Conservation (phyloP, 92 coral and sea anemone species). For the Heteractis magnifica region DNA sequence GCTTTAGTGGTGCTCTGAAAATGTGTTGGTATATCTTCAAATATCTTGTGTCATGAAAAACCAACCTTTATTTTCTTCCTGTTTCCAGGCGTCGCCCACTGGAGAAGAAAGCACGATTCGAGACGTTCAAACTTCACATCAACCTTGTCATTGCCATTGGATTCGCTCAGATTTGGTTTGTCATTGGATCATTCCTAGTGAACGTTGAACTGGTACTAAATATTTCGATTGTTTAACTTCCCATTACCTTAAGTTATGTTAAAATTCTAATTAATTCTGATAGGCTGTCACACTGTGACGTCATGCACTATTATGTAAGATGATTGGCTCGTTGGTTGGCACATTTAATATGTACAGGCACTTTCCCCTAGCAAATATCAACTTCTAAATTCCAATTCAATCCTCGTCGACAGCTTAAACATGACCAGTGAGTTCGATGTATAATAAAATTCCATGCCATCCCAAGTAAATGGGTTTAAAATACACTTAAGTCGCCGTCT, state of each 20-base stretch:
- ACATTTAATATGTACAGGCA: no score
- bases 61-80: neutral
- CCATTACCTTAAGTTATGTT: neutral
- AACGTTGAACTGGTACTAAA: slow-evolving; percentile 64
- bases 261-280: no score
- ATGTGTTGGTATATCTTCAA: neutral
- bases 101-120: slow-evolving; percentile 62
- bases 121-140: slow-evolving; percentile 69
- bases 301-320: no score
- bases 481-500: neutral
- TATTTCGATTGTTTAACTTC: neutral
- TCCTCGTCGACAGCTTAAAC: no score
- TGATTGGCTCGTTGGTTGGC: no score
- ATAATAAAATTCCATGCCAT: no score
- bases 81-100: slow-evolving; percentile 55
- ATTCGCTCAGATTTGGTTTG: slow-evolving; percentile 72
- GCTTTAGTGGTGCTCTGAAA: no score
- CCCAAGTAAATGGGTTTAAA: no score
- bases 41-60: neutral
- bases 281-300: no score
- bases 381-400: no score
- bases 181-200: slow-evolving; percentile 56
- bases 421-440: no score
- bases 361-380: no score
- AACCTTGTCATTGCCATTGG: slow-evolving; percentile 81